Percentiles rank a stretch among this genome's conserved stretches.
phyloP scores from a whole-genome alignment of 2,113 vertebrate genomes.

The Picathartes gymnocephalus region DNA sequence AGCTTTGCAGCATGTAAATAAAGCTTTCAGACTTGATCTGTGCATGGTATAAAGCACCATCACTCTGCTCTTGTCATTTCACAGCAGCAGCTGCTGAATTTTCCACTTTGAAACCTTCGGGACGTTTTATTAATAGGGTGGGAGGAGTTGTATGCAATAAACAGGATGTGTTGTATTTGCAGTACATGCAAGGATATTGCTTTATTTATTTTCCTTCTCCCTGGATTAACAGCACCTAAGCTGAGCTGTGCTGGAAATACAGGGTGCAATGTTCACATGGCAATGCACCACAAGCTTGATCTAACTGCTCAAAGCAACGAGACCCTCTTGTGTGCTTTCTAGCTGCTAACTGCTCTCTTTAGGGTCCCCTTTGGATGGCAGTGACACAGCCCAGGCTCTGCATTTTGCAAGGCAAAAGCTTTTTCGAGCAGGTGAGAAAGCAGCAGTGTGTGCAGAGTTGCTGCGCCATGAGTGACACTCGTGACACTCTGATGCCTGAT shows the following conservation, averaged over 20 bases:
- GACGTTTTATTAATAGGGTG: background rate
- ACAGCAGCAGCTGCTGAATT: background rate
- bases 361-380: background rate
- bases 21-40: background rate
- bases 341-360: background rate
- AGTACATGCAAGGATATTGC: background rate
- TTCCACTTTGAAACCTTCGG: background rate
- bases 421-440: background rate
- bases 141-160: background rate
- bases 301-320: background rate
- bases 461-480: background rate
- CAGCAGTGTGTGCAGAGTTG: background rate
- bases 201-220: background rate
- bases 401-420: background rate
- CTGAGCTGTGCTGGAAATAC: background rate
- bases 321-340: background rate
- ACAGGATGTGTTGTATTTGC: background rate
- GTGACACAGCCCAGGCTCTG: background rate
- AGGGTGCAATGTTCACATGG: background rate
- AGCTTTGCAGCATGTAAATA: background rate
- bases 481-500: background rate
- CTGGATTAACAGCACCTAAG: background rate
- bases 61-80: background rate
- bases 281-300: background rate
- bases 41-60: background rate